Evolutionary conservation across 2,113 vertebrate genomes (phyloP), one percentile per base, ranked within the genome.

Genomic region (Panurus biarmicus): DNA sequence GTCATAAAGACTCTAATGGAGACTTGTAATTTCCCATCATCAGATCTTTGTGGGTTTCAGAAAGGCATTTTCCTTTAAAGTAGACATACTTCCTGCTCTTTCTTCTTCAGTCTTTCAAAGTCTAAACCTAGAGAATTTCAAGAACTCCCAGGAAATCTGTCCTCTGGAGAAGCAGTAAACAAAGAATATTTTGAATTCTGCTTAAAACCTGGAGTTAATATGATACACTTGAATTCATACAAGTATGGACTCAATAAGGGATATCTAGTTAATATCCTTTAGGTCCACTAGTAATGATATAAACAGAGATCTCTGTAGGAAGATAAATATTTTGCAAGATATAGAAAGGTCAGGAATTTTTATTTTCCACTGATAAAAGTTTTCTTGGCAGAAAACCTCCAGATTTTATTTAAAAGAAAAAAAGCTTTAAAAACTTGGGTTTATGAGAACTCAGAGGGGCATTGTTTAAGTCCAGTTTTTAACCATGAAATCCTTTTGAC

Each of bases 361-460:
- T 91, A 85, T 94, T 97, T 98, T 97, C 95, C 96, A 94, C 87
- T 94, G 95, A 93, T 95, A 95, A 97, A 97, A 94, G 48, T 80
- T 89, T 70, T 82, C 53, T 80, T 97, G 95, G 94, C 77, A 89
- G 73, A 75, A 94, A 87, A 85, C 62, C 87, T 82, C 82, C 93
- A 92, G 93, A 95, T 96, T 95, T 95, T 96, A 94, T 97, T 96
- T 88, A 62, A 84, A 93, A 88, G 61, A 92, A 97, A 94, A 84
- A 94, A 82, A 89, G n/a, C 71, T 69, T 91, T 50, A 14, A 85
- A 93, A 95, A 60, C 67, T 80, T 91, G 69, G 45, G 90, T 97
- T 97, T 98, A 96, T 92, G 94, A 93, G 90, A 96, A 96, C 96
- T 97, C 93, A 96, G 94, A 95, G 96, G 94, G 82, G 72, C 74